Evolutionary conservation across 2,797 vertebrate genomes (phyloP), one percentile per base, ranked within the genome.

Genomic region (Sparus aurata): DNA sequence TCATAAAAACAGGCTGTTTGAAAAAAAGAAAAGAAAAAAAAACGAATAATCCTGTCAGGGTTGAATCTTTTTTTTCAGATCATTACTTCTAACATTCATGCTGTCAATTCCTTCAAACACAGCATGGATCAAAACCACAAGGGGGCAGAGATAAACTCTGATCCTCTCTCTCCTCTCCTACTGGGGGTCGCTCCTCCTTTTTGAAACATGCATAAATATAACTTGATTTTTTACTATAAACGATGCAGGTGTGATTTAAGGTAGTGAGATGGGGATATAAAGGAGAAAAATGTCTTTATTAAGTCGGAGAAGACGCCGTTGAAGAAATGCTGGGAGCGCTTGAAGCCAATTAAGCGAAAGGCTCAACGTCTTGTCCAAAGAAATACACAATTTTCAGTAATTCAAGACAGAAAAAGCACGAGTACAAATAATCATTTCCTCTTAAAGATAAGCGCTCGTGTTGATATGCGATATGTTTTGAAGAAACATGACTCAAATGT

Each of bases 141-240:
- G 93, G 90, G 92, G 94, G 91, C 93, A 92, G 87, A 86, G 76
- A 73, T 67, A 78, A 45, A 74, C 82, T 79, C 74, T 49, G 43
- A 10, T 72, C 73, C 49, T 71, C 38, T n/a, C 66, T 66, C 47
- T 74, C 47, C 72, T 72, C 34, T 79, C 30, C 23, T 47, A 22
- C 3, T 46, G 49, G 25, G 38, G 54, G 55, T 77, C 71, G 64
- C 60, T 72, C 73, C 69, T 83, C 79, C 59, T 74, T 85, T 78
- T 74, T 41, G 8, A 81, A 72, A 81, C 58, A 58, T 53, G 71
- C 34, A 83, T 68, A 12, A 52, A 67, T 77, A 53, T 52, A 84
- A 89, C 73, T 77, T 68, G 18, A 84, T 66, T 15, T 12, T 34
- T 34, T 34, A 53, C 27, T 57, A 53, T 54, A 66, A 81, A 72